Evolutionary conservation across 2,113 vertebrate species (phyloP).

Genomic region (Heterochromis multidens): DNA sequence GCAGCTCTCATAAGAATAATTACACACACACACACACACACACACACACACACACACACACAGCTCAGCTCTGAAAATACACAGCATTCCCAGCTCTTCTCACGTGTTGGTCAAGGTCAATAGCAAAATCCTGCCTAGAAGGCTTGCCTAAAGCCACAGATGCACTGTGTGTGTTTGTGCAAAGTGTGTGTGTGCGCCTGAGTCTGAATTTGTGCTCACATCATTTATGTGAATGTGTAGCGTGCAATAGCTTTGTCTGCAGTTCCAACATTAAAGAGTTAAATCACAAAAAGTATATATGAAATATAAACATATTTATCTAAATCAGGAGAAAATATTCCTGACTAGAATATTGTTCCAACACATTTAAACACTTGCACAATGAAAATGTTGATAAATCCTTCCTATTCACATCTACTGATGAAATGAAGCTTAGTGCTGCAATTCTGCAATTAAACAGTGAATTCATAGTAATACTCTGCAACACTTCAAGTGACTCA

Average conservation of each 20-base stretch:
- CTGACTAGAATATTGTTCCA: no score
- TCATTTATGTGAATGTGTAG: neutral
- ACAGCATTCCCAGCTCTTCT: neutral
- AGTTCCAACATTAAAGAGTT: neutral
- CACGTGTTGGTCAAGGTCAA: constrained; percentile 56
- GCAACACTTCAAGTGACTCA: neutral
- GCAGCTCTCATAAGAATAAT: constrained; percentile 63
- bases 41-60: constrained; percentile 19
- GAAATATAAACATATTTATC: neutral
- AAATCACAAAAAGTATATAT: neutral
- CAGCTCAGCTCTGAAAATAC: constrained; percentile 1
- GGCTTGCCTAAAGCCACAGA: constrained; percentile 49
- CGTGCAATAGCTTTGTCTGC: neutral
- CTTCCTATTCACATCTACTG: neutral
- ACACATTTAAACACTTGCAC: neutral
- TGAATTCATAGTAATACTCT: neutral
- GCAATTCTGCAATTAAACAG: neutral
- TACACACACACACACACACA: constrained; percentile 32
- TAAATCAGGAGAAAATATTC: neutral
- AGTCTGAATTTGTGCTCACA: neutral
- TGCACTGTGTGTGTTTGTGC: neutral
- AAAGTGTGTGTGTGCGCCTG: neutral
- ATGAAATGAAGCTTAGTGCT: neutral
- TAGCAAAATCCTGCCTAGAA: constrained; percentile 47
- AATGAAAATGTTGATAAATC: neutral